Base-by-base conservation (phyloP, 1,140 invertebrate genomes). In the Artemia franciscana region DNA sequence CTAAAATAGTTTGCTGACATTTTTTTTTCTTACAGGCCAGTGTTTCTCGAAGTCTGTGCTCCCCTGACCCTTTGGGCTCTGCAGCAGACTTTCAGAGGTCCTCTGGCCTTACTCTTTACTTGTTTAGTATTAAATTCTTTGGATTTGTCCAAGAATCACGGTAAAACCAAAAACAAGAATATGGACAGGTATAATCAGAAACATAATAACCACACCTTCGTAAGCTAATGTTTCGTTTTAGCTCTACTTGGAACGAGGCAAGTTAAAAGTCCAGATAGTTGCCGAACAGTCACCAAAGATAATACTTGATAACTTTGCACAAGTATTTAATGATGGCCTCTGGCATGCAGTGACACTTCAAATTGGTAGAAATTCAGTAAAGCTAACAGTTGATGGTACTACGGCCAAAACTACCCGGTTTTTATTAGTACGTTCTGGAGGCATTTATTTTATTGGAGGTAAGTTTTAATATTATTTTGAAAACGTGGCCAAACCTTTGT, bases 341-440 rank as follows among this genome's bases (percentile, higher is more conserved):
- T 95, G 90, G 90, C 91, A 93, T 73, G 76, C 79, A 2, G 78
- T 88, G 9, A 76, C 86, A 57, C 73, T 92, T 18, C 84, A 85
- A 0, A 79, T 91, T 56, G 72, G 76, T 0, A 79, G 78, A 15
- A 85, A 92, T 70, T 78, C 72, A 3, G 73, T 91, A 0, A 74
- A 83, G 4, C 71, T 91, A 3, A 81, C 80, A 30, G 79, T 92
- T 0, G 86, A 92, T 74, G 81, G 82, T 27, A 74, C 84, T 0
- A 84, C 87, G 0, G 89, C 90, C 78, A 82, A 77, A 66, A 93
- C 89, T 0, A 60, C 77, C 0, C 78, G 88, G 64, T 74, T 82
- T 24, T 73, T 92, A 28, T 77, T 79, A 57, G 84, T 93, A 68
- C 72, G 75, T 0, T 91, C 88, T 2, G 88, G 89, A 0, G 68